phyloP scores from a whole-genome alignment of 2,888 invertebrate species.

The Oxycera nigricornis region DNA sequence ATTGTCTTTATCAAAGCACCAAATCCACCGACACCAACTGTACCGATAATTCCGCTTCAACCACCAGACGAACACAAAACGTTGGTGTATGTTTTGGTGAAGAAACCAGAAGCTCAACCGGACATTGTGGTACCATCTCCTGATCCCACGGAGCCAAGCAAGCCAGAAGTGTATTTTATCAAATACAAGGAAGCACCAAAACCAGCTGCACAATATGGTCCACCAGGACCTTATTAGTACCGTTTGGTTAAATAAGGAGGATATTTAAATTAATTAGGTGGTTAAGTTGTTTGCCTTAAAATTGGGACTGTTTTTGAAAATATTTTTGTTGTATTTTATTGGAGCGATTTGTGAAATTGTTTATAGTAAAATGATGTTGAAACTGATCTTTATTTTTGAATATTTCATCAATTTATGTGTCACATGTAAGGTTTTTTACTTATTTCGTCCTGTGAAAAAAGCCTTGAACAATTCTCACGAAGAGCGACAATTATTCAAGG shows the following conservation, averaged over 20 bases:
- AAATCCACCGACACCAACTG: slow-evolving; percentile 63
- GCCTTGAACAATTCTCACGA: too few relatives aligned
- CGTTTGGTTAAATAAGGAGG: not conserved
- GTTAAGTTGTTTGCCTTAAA: slow-evolving; percentile 31
- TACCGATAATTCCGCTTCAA: slow-evolving; percentile 67
- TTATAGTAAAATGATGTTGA: slow-evolving; percentile 16
- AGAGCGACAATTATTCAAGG: too few relatives aligned
- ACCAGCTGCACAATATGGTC: slow-evolving; percentile 58
- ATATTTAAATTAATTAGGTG: not conserved
- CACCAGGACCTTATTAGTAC: slow-evolving; percentile 51
- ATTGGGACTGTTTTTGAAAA: slow-evolving; percentile 29
- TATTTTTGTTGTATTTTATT: slow-evolving; percentile 4
- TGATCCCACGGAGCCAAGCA: slow-evolving; percentile 84
- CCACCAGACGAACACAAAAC: slow-evolving; percentile 90
- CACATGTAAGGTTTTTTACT: too few relatives aligned
- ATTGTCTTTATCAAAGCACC: slow-evolving; percentile 68
- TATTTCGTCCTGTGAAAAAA: too few relatives aligned
- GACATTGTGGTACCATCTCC: slow-evolving; percentile 80
- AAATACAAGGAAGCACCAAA: slow-evolving; percentile 68
- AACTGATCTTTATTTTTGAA: not conserved
- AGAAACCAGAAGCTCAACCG: slow-evolving; percentile 86
- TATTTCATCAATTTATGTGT: too few relatives aligned
- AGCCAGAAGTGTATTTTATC: slow-evolving; percentile 90
- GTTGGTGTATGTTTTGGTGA: slow-evolving; percentile 84
- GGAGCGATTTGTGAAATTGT: not conserved